These are phyloP conservation scores for Stictonetta naevosa DNA, from an alignment of 2,113 vertebrate genomes.

Conservation along the genomic window DNA sequence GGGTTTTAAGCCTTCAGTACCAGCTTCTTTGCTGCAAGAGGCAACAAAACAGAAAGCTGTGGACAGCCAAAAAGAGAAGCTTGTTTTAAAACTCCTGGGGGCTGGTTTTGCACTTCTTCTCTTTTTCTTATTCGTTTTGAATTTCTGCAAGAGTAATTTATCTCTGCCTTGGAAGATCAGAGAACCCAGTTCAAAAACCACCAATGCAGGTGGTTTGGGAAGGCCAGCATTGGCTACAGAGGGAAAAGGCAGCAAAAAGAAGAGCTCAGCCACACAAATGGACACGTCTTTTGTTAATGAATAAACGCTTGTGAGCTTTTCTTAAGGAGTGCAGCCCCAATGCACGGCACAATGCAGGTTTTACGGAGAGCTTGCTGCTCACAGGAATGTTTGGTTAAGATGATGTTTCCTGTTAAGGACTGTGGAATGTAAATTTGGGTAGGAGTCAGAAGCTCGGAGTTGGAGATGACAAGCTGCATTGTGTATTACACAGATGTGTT, in stretches of 20 bases:
- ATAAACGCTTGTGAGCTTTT: neutral
- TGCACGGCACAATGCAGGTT: neutral
- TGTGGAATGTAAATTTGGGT: neutral
- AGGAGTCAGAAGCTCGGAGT: neutral
- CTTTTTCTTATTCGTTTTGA: slow-evolving; percentile 70
- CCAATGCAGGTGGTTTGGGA: neutral
- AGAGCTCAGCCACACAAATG: neutral
- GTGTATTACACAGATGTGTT: neutral
- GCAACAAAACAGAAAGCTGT: neutral
- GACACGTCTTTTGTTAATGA: neutral
- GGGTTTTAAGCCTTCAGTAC: neutral
- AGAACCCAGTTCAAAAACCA: neutral
- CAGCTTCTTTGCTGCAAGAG: neutral
- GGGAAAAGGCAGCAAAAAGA: neutral
- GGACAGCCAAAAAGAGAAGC: neutral
- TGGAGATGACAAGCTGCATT: neutral
- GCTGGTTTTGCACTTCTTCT: slow-evolving; percentile 59
- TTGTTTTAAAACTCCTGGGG: slow-evolving; percentile 57
- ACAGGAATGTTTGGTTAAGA: neutral
- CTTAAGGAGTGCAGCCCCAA: rapidly evolving
- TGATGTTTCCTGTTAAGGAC: neutral
- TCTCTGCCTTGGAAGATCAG: slow-evolving; percentile 1
- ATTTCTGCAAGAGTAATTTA: slow-evolving; percentile 71
- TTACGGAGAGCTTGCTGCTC: neutral
- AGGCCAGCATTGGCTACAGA: neutral